Base-by-base conservation (phyloP, 2,113 vertebrate species). In the Tylochromis polylepis region DNA sequence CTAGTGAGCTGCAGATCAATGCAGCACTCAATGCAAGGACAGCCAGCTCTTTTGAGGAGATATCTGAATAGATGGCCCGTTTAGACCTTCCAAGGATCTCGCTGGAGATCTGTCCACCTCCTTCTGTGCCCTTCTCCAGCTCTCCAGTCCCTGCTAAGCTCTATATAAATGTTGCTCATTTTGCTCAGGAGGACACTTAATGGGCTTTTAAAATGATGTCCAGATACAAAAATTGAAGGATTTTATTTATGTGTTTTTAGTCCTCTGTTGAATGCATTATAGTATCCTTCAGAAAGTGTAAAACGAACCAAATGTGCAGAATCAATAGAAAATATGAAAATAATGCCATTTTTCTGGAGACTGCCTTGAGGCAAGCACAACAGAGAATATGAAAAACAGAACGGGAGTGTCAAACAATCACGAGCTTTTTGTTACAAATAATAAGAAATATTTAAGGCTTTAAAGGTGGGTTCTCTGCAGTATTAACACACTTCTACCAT, bases 1-100 rank as follows among this genome's bases (percentile, higher is more conserved):
- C 67, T 27, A 72, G 58, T 20, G 83, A 65, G 83, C 72, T 24
- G 60, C 16, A n/a, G 88, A 91, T 92, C 92, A 83, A 91, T 87
- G 87, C 60, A 79, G 82, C 80, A 84, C 87, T 92, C 84, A 82
- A 22, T 2, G 34, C 92, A 91, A 93, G 86, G 89, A 87, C 91
- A 65, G 82, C 43, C 8, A 15, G 6, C 65, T 80, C 80, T 86
- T 87, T 89, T 89, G 81, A 93, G 22, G 72, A 83, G 60, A 83
- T 12, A 62, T 78, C 31, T 92, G 80, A 92, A 89, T 75, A 89
- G 82, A 81, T n/a, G 46, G 81, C 38, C 77, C 6, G 27, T 82
- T 84, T 5, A 10, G 79, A 89, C 55, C 57, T 11, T 79, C 72
- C 65, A 90, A 90, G 88, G 87, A 87, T 87, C 85, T 72, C 2